Conservation (phyloP, 2,888 invertebrate genomes). For the Alloscopus bannaensis region DNA sequence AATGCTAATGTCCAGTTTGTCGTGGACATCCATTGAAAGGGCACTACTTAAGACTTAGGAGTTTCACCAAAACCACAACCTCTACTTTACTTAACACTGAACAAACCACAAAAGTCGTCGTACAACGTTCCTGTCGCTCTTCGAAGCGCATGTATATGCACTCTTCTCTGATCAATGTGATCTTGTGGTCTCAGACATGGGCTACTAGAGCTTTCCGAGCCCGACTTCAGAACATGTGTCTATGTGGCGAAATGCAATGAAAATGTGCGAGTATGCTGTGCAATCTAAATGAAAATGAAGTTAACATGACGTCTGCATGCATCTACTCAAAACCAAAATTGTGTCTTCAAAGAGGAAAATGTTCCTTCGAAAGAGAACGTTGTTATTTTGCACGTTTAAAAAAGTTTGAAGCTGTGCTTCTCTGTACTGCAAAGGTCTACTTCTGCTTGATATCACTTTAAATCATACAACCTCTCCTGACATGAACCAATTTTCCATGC, state of each 20-base stretch:
- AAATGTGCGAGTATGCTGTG: no score
- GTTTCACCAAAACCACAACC: neutral
- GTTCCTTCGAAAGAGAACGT: neutral
- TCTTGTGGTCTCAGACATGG: no score
- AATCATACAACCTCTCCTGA: neutral
- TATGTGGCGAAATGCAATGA: slow-evolving; percentile 13
- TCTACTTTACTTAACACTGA: neutral
- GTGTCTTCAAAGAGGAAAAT: neutral
- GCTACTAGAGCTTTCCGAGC: neutral
- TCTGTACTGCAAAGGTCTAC: no score
- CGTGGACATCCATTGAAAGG: neutral
- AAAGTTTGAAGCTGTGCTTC: no score
- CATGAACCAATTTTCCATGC: neutral
- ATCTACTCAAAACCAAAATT: neutral
- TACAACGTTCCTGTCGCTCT: no score
- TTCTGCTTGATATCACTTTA: neutral
- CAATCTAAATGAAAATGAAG: no score
- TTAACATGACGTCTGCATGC: neutral
- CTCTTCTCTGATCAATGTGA: neutral
- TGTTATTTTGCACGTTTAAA: neutral
- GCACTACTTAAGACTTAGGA: neutral
- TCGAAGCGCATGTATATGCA: neutral
- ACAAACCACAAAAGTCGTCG: no score
- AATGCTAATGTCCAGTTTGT: neutral
- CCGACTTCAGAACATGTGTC: neutral